These are phyloP conservation scores for Baccha elongata DNA, from an alignment of 2,888 invertebrate species.

Conservation along the genomic window DNA sequence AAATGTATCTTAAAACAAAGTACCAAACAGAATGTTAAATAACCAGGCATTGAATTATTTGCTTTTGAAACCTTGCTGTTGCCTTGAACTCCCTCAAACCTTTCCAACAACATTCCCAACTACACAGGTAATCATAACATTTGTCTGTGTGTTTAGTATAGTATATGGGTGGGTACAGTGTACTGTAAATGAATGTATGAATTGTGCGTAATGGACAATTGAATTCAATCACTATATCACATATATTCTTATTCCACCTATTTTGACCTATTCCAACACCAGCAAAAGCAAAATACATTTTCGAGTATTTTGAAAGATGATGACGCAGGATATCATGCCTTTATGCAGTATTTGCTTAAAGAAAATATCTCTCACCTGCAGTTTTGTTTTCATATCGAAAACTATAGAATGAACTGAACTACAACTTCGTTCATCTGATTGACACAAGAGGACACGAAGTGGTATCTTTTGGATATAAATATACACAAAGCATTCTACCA, in stretches of 20 bases:
- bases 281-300: constrained; percentile 19
- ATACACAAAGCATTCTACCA: constrained; percentile 28
- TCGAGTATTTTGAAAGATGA: constrained; percentile 66
- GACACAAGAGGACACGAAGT: constrained; percentile 47
- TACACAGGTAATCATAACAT: no score
- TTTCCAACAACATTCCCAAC: neutral
- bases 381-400: constrained; percentile 54
- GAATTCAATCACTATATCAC: constrained; percentile 22
- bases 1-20: constrained; percentile 58
- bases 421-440: constrained; percentile 24
- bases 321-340: constrained; percentile 69
- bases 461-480: neutral
- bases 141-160: no score
- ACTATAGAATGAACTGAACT: constrained; percentile 42
- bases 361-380: constrained; percentile 71
- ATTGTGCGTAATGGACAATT: constrained; percentile 42
- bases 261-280: constrained; percentile 19
- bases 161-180: no score
- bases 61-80: constrained; percentile 3
- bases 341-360: constrained; percentile 68
- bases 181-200: neutral
- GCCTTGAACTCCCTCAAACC: neutral
- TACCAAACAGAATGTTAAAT: constrained; percentile 66
- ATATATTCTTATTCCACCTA: neutral
- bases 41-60: constrained; percentile 60